A percentile compares a stretch with the other conserved stretches of the same genome.
These are phyloP conservation scores for Sula dactylatra DNA, from an alignment of 2,113 vertebrate species.

Conservation along the genomic window DNA sequence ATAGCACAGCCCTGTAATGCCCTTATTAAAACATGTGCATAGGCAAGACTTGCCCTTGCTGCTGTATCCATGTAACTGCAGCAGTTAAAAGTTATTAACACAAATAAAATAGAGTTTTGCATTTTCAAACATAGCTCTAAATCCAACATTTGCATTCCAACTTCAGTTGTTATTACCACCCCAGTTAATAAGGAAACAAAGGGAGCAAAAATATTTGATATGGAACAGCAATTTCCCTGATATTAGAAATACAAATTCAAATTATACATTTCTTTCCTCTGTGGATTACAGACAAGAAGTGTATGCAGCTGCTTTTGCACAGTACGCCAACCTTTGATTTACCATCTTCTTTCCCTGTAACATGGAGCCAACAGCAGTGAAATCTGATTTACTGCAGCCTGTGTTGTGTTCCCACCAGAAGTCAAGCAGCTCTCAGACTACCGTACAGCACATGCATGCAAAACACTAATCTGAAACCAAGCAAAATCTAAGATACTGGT, in stretches of 20 bases:
- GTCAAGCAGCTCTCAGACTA: not conserved
- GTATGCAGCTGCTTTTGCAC: not conserved
- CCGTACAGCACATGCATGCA: not conserved
- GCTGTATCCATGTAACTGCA: not conserved
- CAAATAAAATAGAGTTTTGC: not conserved
- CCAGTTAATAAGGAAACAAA: not conserved
- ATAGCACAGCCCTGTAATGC: not conserved
- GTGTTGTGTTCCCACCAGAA: not conserved
- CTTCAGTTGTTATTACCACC: not conserved
- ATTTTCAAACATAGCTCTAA: not conserved
- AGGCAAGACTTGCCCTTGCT: not conserved
- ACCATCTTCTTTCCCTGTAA: not conserved
- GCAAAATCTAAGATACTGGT: not conserved
- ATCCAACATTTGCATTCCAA: not conserved
- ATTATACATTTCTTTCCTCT: not conserved
- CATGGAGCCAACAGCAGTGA: not conserved
- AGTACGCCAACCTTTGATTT: not conserved
- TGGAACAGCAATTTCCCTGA: not conserved
- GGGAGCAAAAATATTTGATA: not conserved
- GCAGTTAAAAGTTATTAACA: not conserved
- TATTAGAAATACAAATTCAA: not conserved
- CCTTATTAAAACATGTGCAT: not conserved
- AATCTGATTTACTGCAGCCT: not conserved
- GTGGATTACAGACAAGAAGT: not conserved
- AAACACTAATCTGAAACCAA: not conserved